These are phyloP conservation scores for Ardeotis arabs DNA, from an alignment of 2,113 vertebrate species.

Conservation along the genomic window DNA sequence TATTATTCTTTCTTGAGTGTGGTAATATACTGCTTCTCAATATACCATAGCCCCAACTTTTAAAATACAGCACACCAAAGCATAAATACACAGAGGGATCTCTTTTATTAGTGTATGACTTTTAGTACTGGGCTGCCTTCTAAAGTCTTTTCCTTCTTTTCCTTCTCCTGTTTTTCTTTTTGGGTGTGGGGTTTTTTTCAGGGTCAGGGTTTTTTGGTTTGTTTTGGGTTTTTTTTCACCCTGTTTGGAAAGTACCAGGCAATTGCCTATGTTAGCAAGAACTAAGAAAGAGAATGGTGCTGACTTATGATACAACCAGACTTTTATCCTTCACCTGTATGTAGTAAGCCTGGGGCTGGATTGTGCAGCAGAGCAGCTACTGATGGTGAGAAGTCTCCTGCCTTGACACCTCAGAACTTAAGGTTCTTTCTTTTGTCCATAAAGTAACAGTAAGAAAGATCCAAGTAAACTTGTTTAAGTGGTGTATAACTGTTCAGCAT, in stretches of 20 bases:
- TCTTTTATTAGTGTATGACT: background rate
- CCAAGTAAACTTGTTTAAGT: background rate
- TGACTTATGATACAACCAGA: background rate
- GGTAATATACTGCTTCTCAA: background rate
- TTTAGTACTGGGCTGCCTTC: background rate
- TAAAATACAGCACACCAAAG: background rate
- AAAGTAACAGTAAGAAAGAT: background rate
- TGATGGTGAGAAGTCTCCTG: background rate
- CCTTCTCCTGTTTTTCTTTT: background rate
- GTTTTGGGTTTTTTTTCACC: too few relatives aligned
- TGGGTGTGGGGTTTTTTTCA: background rate
- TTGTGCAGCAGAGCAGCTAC: background rate
- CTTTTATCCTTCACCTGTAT: background rate
- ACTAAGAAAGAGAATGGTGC: background rate
- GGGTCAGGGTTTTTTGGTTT: background rate
- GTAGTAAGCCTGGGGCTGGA: background rate
- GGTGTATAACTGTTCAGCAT: background rate
- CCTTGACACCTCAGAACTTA: background rate
- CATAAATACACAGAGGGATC: background rate
- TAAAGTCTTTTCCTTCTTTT: background rate
- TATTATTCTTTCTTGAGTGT: background rate
- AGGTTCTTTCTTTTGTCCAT: background rate
- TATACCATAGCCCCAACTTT: background rate
- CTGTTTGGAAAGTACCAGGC: background rate
- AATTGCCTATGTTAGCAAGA: background rate